phyloP scores from a whole-genome alignment of 2,797 vertebrate genomes.

The Merluccius polli region DNA sequence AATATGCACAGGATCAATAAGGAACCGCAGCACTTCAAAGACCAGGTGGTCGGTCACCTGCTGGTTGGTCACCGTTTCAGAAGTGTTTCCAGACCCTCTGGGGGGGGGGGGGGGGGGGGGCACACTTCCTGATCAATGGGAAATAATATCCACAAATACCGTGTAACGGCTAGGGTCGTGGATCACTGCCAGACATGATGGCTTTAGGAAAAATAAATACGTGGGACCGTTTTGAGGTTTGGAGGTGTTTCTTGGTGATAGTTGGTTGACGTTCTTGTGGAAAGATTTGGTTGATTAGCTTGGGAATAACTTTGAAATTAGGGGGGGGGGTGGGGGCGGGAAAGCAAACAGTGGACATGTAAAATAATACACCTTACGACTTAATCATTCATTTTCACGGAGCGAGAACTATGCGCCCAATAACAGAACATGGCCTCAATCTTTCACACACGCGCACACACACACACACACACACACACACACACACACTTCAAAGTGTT shows the following conservation, averaged over 20 bases:
- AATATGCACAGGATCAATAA: slow-evolving; percentile 81
- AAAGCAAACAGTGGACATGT: slow-evolving; percentile 22
- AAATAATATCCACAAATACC: slow-evolving; percentile 37
- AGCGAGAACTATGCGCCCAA: slow-evolving; percentile 38
- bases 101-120: slow-evolving; percentile 5
- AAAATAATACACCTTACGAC: not conserved
- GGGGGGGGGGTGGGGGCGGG: slow-evolving; percentile 19
- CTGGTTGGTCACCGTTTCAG: slow-evolving; percentile 81
- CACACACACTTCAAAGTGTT: slow-evolving; percentile 68
- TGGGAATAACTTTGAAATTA: not conserved
- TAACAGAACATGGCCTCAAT: slow-evolving; percentile 14
- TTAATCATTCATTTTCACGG: slow-evolving; percentile 32
- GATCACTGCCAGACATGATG: no score
- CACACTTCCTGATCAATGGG: slow-evolving; percentile 55
- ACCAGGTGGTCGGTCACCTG: slow-evolving; percentile 73
- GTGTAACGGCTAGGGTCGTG: slow-evolving; percentile 30
- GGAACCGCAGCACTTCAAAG: slow-evolving; percentile 79
- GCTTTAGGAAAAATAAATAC: no score
- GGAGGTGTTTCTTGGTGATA: not conserved
- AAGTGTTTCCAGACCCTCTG: slow-evolving; percentile 75
- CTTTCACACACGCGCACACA: not conserved
- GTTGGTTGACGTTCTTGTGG: not conserved
- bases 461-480: slow-evolving; percentile 15
- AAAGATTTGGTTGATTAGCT: not conserved
- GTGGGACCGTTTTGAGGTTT: no score